Base-by-base conservation (phyloP, 2,797 vertebrate species). In the Etheostoma perlongum region DNA sequence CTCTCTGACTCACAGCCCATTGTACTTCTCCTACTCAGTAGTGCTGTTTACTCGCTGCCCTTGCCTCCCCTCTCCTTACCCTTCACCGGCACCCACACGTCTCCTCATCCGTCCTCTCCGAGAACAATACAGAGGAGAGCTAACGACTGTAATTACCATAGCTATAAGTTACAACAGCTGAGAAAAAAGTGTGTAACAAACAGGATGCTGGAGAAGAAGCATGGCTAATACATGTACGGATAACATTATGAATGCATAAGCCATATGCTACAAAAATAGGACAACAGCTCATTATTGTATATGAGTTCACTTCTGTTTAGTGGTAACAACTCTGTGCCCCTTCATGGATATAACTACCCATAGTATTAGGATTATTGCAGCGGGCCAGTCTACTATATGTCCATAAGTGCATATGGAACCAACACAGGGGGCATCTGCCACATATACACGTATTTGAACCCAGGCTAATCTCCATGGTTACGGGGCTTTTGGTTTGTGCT, bases 381-480 rank as follows among this genome's bases (percentile, higher is more conserved):
- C 18, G 1, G 68, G 47, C 57, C 60, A 40, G 14, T 76, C 66
- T 64, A 30, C 30, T 30, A 5, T 30, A 40, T 74, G 79, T 60
- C 48, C 71, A 79, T 46, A 76, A 52, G 78, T 86, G 72, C 82
- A 86, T 79, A 90, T 78, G 84, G 87, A 87, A 58, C 46, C 74
- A 74, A 75, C 70, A 27, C 52, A 19, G 81, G 78, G 82, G 76
- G 81, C 80, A 81, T 91, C 77, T 88, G 84, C 76, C 78, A 70
- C 68, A 69, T 62, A 77, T 70, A 63, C 78, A 74, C 67, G 18
- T 42, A 76, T 81, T 90, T 89, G 88, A 91, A 92, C 84, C 85
- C 84, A 67, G 71, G 84, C 83, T 88, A 81, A 86, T 92, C 79
- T 75, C 91, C 84, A 93, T 91, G 90, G 92, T 90, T 91, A 94